phyloP scores from a whole-genome alignment of 2,888 invertebrate species.

The Cryptocheilus praepositus region DNA sequence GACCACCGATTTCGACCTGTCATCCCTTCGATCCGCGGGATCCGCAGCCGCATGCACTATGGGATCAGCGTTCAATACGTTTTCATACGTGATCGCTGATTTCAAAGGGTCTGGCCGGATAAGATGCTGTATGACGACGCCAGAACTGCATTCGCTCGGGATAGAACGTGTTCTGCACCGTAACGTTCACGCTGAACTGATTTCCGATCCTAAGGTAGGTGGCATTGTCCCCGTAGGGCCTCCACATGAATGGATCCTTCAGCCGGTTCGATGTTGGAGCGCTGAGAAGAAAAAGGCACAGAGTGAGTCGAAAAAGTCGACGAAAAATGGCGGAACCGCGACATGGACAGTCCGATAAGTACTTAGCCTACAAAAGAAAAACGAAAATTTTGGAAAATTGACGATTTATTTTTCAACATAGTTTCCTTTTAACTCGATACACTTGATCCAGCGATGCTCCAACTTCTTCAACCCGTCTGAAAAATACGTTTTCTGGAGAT shows the following conservation, averaged over 20 bases:
- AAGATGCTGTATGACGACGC: conserved; percentile 12
- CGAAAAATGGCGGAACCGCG: neutral
- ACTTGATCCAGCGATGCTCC: too few species aligned
- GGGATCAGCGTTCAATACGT: neutral
- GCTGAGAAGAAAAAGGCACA: neutral
- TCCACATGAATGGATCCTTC: conserved; percentile 33
- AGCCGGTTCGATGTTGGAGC: conserved; percentile 28
- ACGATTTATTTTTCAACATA: too few species aligned
- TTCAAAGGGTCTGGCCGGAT: neutral
- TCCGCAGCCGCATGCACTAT: too few species aligned
- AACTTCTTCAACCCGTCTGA: too few species aligned
- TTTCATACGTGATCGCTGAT: neutral
- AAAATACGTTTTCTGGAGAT: too few species aligned
- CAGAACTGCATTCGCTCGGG: conserved; percentile 48
- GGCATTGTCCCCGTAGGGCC: conserved; percentile 36
- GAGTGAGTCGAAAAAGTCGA: too few species aligned
- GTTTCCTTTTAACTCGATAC: too few species aligned
- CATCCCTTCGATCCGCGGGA: too few species aligned
- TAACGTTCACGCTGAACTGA: conserved; percentile 19
- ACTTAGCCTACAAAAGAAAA: too few species aligned
- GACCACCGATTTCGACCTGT: too few species aligned
- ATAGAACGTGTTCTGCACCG: conserved; percentile 17
- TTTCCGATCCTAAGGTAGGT: conserved; percentile 46
- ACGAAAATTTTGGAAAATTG: too few species aligned
- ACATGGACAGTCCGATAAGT: too few species aligned